Conservation (phyloP, 2,888 invertebrate species). For the Synergus laeviventris region DNA sequence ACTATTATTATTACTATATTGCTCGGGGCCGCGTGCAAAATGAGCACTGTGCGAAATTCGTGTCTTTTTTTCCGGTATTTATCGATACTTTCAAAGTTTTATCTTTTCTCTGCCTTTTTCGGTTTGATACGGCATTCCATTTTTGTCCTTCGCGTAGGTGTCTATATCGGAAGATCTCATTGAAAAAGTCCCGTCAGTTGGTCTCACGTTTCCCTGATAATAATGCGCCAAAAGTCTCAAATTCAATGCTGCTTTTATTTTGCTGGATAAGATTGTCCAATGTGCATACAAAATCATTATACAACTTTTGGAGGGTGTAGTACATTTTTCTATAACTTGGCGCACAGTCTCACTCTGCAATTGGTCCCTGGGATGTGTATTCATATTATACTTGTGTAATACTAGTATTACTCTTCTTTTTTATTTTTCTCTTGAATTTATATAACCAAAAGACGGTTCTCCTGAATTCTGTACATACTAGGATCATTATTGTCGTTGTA, state of each 20-base stretch:
- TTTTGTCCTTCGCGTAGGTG: conserved; percentile 53
- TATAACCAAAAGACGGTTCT: conserved; percentile 55
- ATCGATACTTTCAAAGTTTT: conserved; percentile 1
- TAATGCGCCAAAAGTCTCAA: not conserved
- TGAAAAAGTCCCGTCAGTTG: conserved; percentile 18
- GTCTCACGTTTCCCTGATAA: conserved; percentile 10
- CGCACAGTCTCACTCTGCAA: conserved; percentile 60
- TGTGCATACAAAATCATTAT: not conserved
- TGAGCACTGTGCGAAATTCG: conserved; percentile 55
- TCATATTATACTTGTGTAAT: conserved; percentile 67
- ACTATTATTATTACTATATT: conserved; percentile 60
- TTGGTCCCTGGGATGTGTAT: conserved; percentile 56
- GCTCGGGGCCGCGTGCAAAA: conserved; percentile 63
- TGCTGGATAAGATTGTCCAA: not conserved
- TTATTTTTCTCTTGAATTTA: conserved; percentile 58
- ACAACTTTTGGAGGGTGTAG: not conserved
- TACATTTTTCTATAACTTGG: not conserved
- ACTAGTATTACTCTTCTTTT: conserved; percentile 63
- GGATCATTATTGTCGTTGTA: conserved; percentile 60
- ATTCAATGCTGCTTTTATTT: not conserved
- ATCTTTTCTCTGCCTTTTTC: conserved; percentile 49
- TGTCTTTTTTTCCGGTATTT: not conserved
- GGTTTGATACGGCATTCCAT: conserved; percentile 52
- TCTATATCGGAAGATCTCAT: conserved; percentile 51
- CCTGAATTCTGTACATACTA: conserved; percentile 65